These are phyloP conservation scores for Polypterus bichir DNA, from an alignment of 2,113 vertebrate genomes.

Conservation along the genomic window DNA sequence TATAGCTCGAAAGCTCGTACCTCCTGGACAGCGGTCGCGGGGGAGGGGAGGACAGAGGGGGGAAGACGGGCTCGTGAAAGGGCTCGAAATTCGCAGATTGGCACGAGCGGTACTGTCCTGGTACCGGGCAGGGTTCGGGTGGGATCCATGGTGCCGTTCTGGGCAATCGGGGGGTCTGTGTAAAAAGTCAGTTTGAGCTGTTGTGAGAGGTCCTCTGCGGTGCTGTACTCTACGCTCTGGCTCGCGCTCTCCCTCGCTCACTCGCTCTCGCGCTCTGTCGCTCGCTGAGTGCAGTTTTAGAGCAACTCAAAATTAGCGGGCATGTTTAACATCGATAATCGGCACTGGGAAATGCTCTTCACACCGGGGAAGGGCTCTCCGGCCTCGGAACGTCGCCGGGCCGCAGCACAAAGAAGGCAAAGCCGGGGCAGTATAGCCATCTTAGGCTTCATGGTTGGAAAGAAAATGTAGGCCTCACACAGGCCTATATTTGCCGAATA, in stretches of 20 bases:
- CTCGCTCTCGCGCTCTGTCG: conserved; percentile 15
- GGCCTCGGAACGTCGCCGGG: conserved; percentile 26
- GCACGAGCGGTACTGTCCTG: too few relatives aligned
- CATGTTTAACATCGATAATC: conserved; percentile 89
- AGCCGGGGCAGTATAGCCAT: conserved; percentile 73
- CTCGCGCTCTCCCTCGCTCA: conserved; percentile 10
- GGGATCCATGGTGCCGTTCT: too few relatives aligned
- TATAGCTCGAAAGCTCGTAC: conserved; percentile 43
- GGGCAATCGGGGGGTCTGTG: conserved; percentile 25
- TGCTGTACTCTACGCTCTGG: conserved; percentile 14
- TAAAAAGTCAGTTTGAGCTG: conserved; percentile 30
- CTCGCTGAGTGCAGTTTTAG: conserved; percentile 66
- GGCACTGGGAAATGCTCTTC: conserved; percentile 58
- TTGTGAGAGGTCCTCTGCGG: conserved; percentile 7
- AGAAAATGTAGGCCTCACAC: conserved; percentile 84
- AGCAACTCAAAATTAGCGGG: conserved; percentile 93
- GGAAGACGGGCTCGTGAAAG: conserved; percentile 13
- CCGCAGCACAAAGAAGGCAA: conserved; percentile 47
- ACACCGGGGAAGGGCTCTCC: conserved; percentile 38
- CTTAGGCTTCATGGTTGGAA: conserved; percentile 79
- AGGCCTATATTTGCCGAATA: conserved; percentile 55
- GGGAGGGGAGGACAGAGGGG: conserved; percentile 30
- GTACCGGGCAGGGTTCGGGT: too few relatives aligned
- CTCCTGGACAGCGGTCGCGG: conserved; percentile 40
- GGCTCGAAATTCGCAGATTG: too few relatives aligned